Evolutionary conservation across 2,797 vertebrate genomes (phyloP), one percentile per base, ranked within the genome.

Genomic region (Microctenopoma steveboyesi): DNA sequence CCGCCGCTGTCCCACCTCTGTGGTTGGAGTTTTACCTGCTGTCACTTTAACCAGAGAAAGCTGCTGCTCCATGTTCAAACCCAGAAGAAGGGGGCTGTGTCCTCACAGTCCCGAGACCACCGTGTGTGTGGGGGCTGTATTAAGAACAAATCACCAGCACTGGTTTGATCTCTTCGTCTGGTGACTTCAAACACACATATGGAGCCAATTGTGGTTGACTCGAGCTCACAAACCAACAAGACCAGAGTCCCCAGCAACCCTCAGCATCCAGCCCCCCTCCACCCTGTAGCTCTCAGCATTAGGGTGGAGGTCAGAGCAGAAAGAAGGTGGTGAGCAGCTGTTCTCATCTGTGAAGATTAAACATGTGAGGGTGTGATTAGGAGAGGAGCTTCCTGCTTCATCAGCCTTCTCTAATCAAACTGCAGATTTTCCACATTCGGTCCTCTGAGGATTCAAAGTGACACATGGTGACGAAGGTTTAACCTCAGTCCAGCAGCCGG

Each of bases 121-220:
- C 13, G 4, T 51, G 37, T 33, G 37, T 42, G 62, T 35, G 27
- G 15, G 52, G n/a, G 52, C 2, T 30, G 30, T 46, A 27, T 52
- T 52, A 43, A 46, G 30, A 42, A 54, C 28, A 15, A 33, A 54
- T 64, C 74, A 76, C 67, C n/a, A 62, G 70, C 62, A 53, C 52
- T 42, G 37, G 69, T 76, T 81, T 89, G 73, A 85, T 84, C 75
- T 95, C 95, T 95, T 95, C 94, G 96, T 95, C 95, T 94, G 92
- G 94, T 93, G 92, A 92, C 95, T 95, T 96, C 94, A 96, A 95
- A 96, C 95, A 72, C 88, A 93, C 95, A 96, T 95, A 95, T 95
- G 95, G 95, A 94, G 91, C 93, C 95, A 95, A 95, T 96, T 96
- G 95, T 93, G 94, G 94, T 93, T 90, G 92, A 92, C 94, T 94